phyloP scores from a whole-genome alignment of 2,888 invertebrate species.

The Eubasilissa splendida region DNA sequence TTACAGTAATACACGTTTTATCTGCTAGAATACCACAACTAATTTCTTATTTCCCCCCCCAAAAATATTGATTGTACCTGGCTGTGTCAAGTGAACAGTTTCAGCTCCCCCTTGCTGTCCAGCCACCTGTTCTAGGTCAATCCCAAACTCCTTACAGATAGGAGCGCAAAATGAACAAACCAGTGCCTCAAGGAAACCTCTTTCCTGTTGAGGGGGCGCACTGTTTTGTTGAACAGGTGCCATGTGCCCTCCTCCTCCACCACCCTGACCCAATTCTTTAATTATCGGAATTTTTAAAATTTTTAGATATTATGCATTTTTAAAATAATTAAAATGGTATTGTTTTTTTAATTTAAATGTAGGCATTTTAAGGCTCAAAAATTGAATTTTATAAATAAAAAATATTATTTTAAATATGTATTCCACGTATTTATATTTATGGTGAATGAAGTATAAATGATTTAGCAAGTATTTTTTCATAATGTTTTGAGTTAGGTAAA shows the following conservation, averaged over 20 bases:
- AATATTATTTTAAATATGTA: too few relatives aligned
- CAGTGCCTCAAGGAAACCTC: slow-evolving; percentile 65
- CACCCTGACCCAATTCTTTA: slow-evolving; percentile 57
- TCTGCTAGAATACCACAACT: too few relatives aligned
- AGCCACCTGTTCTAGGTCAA: slow-evolving; percentile 62
- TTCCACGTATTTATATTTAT: too few relatives aligned
- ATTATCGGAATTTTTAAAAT: background rate
- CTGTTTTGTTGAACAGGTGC: slow-evolving; percentile 60
- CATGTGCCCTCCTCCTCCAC: slow-evolving; percentile 57
- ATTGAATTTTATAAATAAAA: background rate
- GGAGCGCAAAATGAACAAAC: slow-evolving; percentile 70
- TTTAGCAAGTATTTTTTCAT: too few relatives aligned
- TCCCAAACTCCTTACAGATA: slow-evolving; percentile 71
- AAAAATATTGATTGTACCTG: slow-evolving; percentile 50
- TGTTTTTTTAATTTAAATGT: background rate
- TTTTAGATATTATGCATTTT: background rate
- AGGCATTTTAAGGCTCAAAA: background rate
- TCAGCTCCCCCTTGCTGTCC: slow-evolving; percentile 49
- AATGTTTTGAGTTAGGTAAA: too few relatives aligned
- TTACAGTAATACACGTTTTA: too few relatives aligned
- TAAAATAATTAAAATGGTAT: background rate
- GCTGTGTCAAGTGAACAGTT: slow-evolving; percentile 56
- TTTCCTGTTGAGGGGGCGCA: slow-evolving; percentile 63
- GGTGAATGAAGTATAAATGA: too few relatives aligned
- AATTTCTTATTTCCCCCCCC: too few relatives aligned